These are phyloP conservation scores for Microctonus hyperodae DNA, from an alignment of 2,888 invertebrate genomes.

Conservation along the genomic window DNA sequence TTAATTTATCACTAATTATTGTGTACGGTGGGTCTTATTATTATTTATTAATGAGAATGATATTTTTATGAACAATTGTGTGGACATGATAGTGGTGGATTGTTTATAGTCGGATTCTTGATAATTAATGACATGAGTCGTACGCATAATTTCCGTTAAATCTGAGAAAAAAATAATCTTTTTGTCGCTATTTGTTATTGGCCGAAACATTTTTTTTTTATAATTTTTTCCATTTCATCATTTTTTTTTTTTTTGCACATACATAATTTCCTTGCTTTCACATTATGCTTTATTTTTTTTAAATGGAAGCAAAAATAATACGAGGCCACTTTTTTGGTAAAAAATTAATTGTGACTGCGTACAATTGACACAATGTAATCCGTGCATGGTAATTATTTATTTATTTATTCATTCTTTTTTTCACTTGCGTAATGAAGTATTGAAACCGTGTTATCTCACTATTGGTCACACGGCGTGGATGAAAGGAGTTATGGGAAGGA, in stretches of 20 bases:
- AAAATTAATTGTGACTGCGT: constrained; percentile 6
- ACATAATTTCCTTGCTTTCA: constrained; percentile 15
- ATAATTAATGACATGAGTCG: background rate
- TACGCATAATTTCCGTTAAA: constrained; percentile 12
- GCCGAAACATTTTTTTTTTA: constrained; percentile 24
- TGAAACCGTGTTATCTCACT: background rate
- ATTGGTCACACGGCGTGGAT: background rate
- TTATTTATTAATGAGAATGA: constrained; percentile 46
- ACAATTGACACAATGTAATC: background rate
- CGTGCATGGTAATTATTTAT: background rate
- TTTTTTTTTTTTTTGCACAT: constrained; percentile 6
- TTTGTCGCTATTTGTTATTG: background rate
- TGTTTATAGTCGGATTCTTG: background rate
- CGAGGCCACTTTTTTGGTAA: constrained; percentile 36
- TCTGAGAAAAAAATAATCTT: constrained; percentile 9
- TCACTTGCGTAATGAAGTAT: constrained; percentile 19
- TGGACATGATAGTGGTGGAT: background rate
- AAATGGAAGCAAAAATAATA: constrained; percentile 26
- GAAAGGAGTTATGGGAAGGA: background rate
- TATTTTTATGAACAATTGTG: constrained; percentile 33
- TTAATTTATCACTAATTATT: constrained; percentile 52
- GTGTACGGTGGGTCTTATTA: constrained; percentile 46
- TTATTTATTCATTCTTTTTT: constrained; percentile 25
- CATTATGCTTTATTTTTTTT: constrained; percentile 24
- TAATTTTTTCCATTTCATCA: constrained; percentile 14